Percentiles rank a stretch among this genome's conserved stretches.
These are phyloP conservation scores for Gila orcuttii DNA, from an alignment of 2,113 vertebrate genomes.

Conservation along the genomic window DNA sequence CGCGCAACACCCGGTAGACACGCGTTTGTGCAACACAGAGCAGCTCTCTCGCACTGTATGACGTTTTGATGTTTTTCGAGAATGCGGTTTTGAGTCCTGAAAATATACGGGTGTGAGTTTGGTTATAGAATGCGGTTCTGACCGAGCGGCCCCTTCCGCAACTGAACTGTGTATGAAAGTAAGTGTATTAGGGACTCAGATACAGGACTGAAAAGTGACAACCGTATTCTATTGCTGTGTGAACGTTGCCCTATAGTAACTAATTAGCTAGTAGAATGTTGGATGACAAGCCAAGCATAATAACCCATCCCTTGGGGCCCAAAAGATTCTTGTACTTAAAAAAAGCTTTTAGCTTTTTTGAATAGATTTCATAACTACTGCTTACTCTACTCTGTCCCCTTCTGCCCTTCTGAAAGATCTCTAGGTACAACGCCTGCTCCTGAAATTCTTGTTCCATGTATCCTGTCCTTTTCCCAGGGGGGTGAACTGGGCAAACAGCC, in stretches of 20 bases:
- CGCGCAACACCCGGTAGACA: no score
- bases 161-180: no score
- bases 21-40: no score
- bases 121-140: no score
- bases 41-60: no score
- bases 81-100: no score
- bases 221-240: no score
- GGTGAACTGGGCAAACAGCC: slow-evolving; percentile 22
- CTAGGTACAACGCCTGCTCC: background rate
- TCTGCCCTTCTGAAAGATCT: background rate
- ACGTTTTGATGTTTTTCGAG: no score
- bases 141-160: no score
- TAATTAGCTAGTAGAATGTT: background rate
- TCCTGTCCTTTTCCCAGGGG: slow-evolving; percentile 12
- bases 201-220: no score
- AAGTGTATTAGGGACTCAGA: no score
- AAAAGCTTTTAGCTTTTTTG: slow-evolving; percentile 20
- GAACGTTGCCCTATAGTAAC: background rate
- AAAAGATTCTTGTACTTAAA: slow-evolving; percentile 2
- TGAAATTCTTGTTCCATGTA: background rate
- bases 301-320: background rate
- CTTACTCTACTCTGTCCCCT: background rate
- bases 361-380: background rate
- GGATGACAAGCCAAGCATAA: background rate
- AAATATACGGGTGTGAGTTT: no score